phyloP scores from a whole-genome alignment of 2,113 vertebrate species.

The Urocynchramus pylzowi region DNA sequence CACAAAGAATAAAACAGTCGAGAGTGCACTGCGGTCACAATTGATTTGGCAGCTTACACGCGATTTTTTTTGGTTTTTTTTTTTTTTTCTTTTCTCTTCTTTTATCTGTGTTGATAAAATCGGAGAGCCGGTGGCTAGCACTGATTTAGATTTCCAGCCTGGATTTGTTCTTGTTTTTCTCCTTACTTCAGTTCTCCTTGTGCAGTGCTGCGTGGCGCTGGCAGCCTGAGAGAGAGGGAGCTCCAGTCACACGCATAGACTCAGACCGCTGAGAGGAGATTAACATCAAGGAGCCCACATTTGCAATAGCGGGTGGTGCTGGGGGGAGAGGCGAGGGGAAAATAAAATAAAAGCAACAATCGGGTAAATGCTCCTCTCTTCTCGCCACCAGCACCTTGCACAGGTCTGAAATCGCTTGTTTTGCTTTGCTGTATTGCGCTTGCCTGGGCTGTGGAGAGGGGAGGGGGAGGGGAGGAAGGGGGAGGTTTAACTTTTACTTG shows the following conservation, averaged over 20 bases:
- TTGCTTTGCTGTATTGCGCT: slow-evolving; percentile 49
- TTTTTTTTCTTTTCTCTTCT: not conserved
- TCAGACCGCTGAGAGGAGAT: slow-evolving; percentile 10
- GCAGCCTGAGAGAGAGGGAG: slow-evolving; percentile 53
- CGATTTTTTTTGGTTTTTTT: not conserved
- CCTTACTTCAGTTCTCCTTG: slow-evolving; percentile 32
- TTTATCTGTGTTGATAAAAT: not conserved
- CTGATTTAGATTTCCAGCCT: slow-evolving; percentile 46
- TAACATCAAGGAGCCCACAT: slow-evolving; percentile 43
- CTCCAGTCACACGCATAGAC: slow-evolving; percentile 54
- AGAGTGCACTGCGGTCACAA: not conserved
- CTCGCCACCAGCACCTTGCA: slow-evolving; percentile 23
- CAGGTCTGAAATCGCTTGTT: slow-evolving; percentile 54
- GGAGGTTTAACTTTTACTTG: slow-evolving; percentile 55
- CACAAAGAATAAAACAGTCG: not conserved
- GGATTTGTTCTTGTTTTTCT: slow-evolving; percentile 18
- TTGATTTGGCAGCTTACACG: not conserved
- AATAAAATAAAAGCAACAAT: slow-evolving; percentile 42
- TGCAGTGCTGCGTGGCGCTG: slow-evolving; percentile 54
- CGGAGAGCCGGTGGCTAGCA: not conserved
- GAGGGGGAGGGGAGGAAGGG: slow-evolving; percentile 29
- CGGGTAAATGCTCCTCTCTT: slow-evolving; percentile 16
- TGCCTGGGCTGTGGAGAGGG: slow-evolving; percentile 12
- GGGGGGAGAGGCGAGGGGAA: not conserved
- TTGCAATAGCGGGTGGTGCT: slow-evolving; percentile 30